phyloP scores from a whole-genome alignment of 1,140 invertebrate species.

The Drosophila kepulauana region DNA sequence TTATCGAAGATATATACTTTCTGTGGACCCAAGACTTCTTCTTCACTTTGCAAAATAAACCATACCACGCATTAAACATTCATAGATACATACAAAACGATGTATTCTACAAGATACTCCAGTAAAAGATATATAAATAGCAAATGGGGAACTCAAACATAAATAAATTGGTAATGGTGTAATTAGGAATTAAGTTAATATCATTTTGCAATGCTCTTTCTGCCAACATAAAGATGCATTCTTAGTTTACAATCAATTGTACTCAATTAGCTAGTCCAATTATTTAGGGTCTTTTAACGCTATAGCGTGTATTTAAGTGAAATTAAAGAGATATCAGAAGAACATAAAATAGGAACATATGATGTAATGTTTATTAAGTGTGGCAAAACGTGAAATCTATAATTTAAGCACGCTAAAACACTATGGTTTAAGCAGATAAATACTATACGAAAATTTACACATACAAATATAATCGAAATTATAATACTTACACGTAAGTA shows the following conservation, averaged over 20 bases:
- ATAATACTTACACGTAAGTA: slow-evolving; percentile 47
- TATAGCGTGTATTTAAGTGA: slow-evolving; percentile 11
- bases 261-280: slow-evolving; percentile 38
- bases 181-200: not conserved
- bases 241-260: slow-evolving; percentile 4
- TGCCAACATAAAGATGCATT: not conserved
- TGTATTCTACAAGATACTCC: not conserved
- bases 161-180: slow-evolving; percentile 1
- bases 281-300: slow-evolving; percentile 24
- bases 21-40: slow-evolving; percentile 4
- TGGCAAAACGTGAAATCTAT: slow-evolving; percentile 12
- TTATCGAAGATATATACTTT: slow-evolving; percentile 16
- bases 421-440: slow-evolving; percentile 9
- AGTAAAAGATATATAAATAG: not conserved
- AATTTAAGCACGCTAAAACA: slow-evolving; percentile 20
- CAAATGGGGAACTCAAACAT: not conserved
- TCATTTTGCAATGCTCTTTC: slow-evolving; percentile 6
- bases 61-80: slow-evolving; percentile 11
- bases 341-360: not conserved
- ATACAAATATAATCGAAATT: slow-evolving; percentile 11
- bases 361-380: slow-evolving; percentile 1
- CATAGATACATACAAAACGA: not conserved
- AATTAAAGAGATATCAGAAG: not conserved
- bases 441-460: not conserved
- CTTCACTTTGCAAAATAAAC: slow-evolving; percentile 9